These are phyloP conservation scores for Oeneis ivallda DNA, from an alignment of 2,888 invertebrate species.

Conservation along the genomic window DNA sequence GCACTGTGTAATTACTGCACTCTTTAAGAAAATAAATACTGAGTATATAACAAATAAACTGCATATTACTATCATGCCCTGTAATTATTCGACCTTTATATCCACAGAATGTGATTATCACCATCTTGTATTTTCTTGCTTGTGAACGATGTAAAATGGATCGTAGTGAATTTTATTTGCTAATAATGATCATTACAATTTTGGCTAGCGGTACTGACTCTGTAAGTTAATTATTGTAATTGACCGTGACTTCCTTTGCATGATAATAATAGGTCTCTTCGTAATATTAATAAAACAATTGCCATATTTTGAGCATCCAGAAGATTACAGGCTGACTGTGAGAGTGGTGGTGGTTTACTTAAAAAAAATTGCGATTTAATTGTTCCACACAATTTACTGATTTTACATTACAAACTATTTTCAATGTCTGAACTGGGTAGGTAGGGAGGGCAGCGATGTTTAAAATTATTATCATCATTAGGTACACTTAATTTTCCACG, in stretches of 20 bases:
- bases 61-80: conserved; percentile 29
- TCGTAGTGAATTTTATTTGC: conserved; percentile 44
- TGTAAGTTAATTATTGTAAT: conserved; percentile 49
- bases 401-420: too few relatives aligned
- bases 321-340: too few relatives aligned
- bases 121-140: conserved; percentile 22
- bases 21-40: conserved; percentile 18
- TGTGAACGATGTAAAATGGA: conserved; percentile 43
- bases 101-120: conserved; percentile 23
- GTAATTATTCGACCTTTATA: conserved; percentile 47
- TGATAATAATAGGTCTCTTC: too few relatives aligned
- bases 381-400: too few relatives aligned
- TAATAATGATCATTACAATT: conserved; percentile 48
- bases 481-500: conserved; percentile 19
- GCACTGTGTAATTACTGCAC: neutral
- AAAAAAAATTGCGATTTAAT: too few relatives aligned
- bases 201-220: conserved; percentile 48
- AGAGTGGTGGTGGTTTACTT: too few relatives aligned
- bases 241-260: too few relatives aligned
- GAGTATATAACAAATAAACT: conserved; percentile 24
- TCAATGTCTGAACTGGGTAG: too few relatives aligned
- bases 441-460: neutral
- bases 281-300: too few relatives aligned
- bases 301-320: too few relatives aligned
- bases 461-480: conserved; percentile 32